Percentiles rank a stretch among this genome's conserved stretches.
These are phyloP conservation scores for Acrocephalus scirpaceus DNA, from an alignment of 2,797 vertebrate genomes.

Conservation along the genomic window DNA sequence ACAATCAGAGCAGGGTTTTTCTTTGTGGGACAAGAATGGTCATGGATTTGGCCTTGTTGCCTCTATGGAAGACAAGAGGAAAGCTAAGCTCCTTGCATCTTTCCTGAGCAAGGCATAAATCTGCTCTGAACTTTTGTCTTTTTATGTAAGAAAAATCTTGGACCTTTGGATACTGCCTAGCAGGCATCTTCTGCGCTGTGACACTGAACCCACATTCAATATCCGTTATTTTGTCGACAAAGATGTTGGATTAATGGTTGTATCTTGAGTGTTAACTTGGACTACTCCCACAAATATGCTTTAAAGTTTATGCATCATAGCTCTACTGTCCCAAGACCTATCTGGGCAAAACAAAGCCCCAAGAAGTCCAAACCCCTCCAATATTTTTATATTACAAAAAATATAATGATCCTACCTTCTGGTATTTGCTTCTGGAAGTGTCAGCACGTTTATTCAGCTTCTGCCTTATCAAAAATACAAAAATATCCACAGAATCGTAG, in stretches of 20 bases:
- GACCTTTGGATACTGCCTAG: neutral
- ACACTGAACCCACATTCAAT: neutral
- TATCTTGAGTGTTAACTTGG: neutral
- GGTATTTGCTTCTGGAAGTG: neutral
- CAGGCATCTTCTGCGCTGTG: neutral
- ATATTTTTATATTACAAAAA: neutral
- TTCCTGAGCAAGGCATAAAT: neutral
- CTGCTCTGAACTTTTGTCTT: neutral
- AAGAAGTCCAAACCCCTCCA: neutral
- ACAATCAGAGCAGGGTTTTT: neutral
- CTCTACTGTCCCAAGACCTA: neutral
- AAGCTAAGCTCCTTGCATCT: neutral
- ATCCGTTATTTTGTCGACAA: neutral
- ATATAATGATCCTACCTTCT: rapidly evolving
- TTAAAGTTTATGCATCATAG: neutral
- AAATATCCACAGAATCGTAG: neutral
- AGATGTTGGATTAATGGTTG: neutral
- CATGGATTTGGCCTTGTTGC: neutral
- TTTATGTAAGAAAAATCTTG: neutral
- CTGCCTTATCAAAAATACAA: neutral
- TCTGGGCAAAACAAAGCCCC: neutral
- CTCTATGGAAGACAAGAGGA: neutral
- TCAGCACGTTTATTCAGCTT: neutral
- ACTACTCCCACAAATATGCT: neutral
- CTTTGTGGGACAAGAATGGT: neutral